Evolutionary conservation across 2,797 vertebrate species (phyloP).

Genomic region (Neoniphon sammara): DNA sequence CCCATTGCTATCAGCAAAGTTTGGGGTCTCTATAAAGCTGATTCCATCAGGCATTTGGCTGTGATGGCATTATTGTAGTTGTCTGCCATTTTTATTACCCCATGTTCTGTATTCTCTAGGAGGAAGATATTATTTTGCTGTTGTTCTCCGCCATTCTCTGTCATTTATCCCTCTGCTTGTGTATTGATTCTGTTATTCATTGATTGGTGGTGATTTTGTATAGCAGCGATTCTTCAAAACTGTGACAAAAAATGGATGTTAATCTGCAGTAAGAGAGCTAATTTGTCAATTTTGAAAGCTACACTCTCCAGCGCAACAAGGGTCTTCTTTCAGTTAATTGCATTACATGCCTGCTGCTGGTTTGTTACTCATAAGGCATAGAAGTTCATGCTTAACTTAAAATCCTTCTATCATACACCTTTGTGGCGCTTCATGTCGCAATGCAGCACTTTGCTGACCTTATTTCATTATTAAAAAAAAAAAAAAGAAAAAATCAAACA

Average conservation of each 20-base stretch:
- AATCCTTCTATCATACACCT: constrained; percentile 23
- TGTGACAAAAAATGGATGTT: constrained; percentile 45
- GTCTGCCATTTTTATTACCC: constrained; percentile 40
- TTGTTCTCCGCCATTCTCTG: constrained; percentile 57
- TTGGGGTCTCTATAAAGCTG: constrained; percentile 85
- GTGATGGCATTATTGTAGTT: constrained; percentile 72
- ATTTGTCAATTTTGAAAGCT: constrained; percentile 39
- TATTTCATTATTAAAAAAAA: constrained; percentile 2
- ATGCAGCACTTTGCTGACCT: constrained; percentile 25
- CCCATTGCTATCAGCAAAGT: constrained; percentile 87
- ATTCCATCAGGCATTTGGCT: constrained; percentile 82
- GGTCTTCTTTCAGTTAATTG: constrained; percentile 52
- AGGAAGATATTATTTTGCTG: constrained; percentile 25
- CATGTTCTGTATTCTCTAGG: constrained; percentile 37
- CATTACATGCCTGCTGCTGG: constrained; percentile 47
- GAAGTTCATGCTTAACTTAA: constrained; percentile 24
- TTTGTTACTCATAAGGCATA: constrained; percentile 40
- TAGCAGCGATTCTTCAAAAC: constrained; percentile 49
- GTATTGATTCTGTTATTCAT: constrained; percentile 64
- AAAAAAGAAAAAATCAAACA: constrained; percentile 30
- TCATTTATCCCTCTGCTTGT: constrained; percentile 21
- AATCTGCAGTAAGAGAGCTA: constrained; percentile 41
- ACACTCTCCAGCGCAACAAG: constrained; percentile 42
- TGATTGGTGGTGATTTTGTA: constrained; percentile 76
- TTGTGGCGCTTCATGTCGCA: constrained; percentile 26